Base-by-base conservation (phyloP, 2,113 vertebrate genomes). In the Cinclus cinclus region DNA sequence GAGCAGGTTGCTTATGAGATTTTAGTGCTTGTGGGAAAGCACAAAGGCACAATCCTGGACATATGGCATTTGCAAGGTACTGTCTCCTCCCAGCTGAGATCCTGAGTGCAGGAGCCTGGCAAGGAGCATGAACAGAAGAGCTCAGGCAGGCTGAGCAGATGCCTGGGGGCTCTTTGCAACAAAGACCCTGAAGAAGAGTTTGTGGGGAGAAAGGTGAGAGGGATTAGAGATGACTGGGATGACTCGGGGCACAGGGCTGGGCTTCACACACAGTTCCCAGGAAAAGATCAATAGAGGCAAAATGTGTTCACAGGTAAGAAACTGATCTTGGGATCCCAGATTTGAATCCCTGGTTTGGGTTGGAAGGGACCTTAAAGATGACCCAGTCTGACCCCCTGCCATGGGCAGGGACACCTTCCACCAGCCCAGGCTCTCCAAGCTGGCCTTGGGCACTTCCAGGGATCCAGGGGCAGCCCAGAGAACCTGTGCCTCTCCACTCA, bases 361-460 rank as follows among this genome's bases (percentile, higher is more conserved):
- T 35, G 8, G 21, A 15, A 69, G 6, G 15, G 30, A 55, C 8
- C 20, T 27, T 15, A 41, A 41, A 69, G 41, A 0, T 6, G 47
- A 76, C 10, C 62, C 31, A 0, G 4, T 39, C 0, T 23, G 39
- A 60, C 33, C 39, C 8, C 52, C 39, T 52, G 53, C 52, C 53
- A 30, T 10, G 24, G 62, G 39, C 41, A 55, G 20, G 47, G 62
- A 53, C 62, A 75, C 9, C n/a, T 83, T 1, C 21, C 47, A 62
- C 30, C 4, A 0, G 10, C 16, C 47, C 70, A 62, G 62, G 17
- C 0, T 47, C 24, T 68, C 47, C 76, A 7, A 35, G 22, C 18
- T 41, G 78, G 46, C 46, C 78, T 62, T 68, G 62, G 70, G 0
- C 70, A 68, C 24, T 47, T 0, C 39, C 87, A 83, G 62, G 70